Evolutionary conservation across 2,797 vertebrate species (phyloP).

Genomic region (Danio jaintianensis): DNA sequence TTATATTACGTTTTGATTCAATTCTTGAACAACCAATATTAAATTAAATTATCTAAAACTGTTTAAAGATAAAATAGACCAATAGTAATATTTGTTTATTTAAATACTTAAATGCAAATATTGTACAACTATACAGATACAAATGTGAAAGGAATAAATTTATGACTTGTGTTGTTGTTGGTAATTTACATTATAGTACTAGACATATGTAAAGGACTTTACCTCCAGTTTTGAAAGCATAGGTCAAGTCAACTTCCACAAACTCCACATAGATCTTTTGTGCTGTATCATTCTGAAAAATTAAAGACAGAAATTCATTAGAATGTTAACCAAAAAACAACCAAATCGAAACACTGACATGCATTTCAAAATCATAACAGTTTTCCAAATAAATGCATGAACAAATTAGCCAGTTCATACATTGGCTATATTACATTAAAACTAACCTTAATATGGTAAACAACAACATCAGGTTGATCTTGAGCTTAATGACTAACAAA

Average conservation of each 20-base stretch:
- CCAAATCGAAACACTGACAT: background rate
- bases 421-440: too few species aligned
- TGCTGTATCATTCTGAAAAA: conserved; percentile 63
- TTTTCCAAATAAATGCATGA: background rate
- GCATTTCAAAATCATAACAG: background rate
- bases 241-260: conserved; percentile 63
- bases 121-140: background rate
- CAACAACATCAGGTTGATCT: background rate
- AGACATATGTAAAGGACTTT: conserved; percentile 14
- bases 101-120: background rate
- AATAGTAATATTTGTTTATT: background rate
- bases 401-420: too few species aligned
- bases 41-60: background rate
- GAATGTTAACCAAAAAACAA: background rate
- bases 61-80: background rate
- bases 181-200: background rate
- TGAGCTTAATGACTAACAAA: background rate
- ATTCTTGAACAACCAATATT: background rate
- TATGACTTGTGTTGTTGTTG: background rate
- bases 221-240: conserved; percentile 66
- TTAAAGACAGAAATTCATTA: background rate
- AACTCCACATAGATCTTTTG: conserved; percentile 60
- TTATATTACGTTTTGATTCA: background rate
- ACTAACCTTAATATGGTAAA: too few species aligned
- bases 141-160: background rate